Percentiles rank a stretch among this genome's conserved stretches.
These are phyloP conservation scores for Theretra japonica DNA, from an alignment of 2,888 invertebrate genomes.

Conservation along the genomic window DNA sequence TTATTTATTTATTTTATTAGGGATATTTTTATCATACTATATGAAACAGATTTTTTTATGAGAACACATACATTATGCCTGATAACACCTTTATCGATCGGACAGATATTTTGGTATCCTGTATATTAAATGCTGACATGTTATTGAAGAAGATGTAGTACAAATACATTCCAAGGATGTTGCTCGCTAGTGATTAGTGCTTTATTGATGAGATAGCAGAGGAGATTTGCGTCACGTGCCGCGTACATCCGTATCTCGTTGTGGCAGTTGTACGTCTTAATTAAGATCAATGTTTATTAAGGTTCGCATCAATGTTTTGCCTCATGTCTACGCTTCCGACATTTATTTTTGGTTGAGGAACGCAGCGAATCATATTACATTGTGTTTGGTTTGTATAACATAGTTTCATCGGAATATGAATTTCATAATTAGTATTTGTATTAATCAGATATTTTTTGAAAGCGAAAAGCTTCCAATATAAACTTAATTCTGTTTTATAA, in stretches of 20 bases:
- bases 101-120: no score
- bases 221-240: not conserved
- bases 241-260: slow-evolving; percentile 11
- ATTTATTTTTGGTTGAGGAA: slow-evolving; percentile 2
- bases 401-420: not conserved
- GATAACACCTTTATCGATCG: no score
- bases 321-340: not conserved
- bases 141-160: not conserved
- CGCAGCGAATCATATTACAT: not conserved
- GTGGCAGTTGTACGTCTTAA: slow-evolving; percentile 18
- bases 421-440: not conserved
- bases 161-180: not conserved
- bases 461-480: not conserved
- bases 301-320: slow-evolving; percentile 14
- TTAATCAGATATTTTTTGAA: not conserved
- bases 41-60: no score
- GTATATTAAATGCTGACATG: no score
- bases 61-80: no score
- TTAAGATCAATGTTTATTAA: slow-evolving; percentile 24
- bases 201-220: not conserved
- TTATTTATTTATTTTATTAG: no score
- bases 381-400: not conserved
- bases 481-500: not conserved
- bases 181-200: not conserved
- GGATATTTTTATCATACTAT: no score